Conservation (phyloP, 2,888 invertebrate genomes). For the Coelinius sp. region DNA sequence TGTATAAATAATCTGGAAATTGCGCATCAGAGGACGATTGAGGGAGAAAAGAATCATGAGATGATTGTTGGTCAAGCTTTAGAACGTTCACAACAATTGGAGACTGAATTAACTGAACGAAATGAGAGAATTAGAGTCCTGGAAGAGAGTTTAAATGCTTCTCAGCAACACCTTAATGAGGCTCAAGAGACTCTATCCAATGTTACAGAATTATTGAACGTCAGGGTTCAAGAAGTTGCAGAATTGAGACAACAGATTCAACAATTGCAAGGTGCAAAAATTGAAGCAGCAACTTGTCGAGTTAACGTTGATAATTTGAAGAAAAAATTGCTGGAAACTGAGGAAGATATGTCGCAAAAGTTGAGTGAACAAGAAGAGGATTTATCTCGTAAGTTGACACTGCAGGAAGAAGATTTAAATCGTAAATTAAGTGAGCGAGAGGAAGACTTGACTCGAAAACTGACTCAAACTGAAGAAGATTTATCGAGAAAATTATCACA, state of each 20-base stretch:
- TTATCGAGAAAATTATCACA: conserved; percentile 35
- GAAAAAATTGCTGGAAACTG: conserved; percentile 57
- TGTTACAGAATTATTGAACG: conserved; percentile 59
- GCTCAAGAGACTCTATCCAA: conserved; percentile 53
- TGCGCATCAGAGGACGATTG: conserved; percentile 50
- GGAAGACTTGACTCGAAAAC: conserved; percentile 58
- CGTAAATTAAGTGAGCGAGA: conserved; percentile 61
- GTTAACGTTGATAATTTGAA: conserved; percentile 11
- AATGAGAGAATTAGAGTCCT: conserved; percentile 33
- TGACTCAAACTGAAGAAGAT: conserved; percentile 54
- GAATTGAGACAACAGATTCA: conserved; percentile 61
- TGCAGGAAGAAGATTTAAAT: conserved; percentile 26
- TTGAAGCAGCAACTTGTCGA: conserved; percentile 45
- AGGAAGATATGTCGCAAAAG: conserved; percentile 61
- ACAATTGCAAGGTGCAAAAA: conserved; percentile 52
- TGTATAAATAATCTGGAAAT: conserved; percentile 50
- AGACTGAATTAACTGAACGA: conserved; percentile 68
- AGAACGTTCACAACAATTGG: conserved; percentile 45
- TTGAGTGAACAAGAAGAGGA: conserved; percentile 54
- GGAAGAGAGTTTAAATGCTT: conserved; percentile 1
- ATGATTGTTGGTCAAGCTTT: conserved; percentile 41
- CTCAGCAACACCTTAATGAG: background rate
- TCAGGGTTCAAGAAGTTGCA: conserved; percentile 62
- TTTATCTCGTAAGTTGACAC: conserved; percentile 37
- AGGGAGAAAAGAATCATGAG: conserved; percentile 48